Evolutionary conservation across 2,888 invertebrate species (phyloP), one percentile per base, ranked within the genome.

Genomic region (Ametastegia equiseti): DNA sequence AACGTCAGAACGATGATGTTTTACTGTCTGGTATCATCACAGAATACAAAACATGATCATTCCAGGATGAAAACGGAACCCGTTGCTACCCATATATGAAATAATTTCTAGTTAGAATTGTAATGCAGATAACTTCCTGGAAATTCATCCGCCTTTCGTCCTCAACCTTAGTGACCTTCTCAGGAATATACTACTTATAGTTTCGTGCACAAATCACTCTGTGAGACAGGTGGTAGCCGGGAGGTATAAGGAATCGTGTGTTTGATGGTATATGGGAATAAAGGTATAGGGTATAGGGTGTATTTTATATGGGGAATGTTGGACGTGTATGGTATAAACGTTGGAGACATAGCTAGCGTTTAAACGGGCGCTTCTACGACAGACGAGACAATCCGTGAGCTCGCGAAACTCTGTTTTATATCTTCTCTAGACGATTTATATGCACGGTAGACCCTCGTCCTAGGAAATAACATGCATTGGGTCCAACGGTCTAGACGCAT

Each of bases 351-450:
- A 11, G 54, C 50, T 19, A 36, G 45, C 71, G 71, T 71, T 45
- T 19, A 30, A 71, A 71, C 45, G 45, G 71, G 71, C 71, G 75
- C 50, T 75, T 75, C 30, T 75, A 36, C 75, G 75, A 75, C 75
- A 54, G 50, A 75, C 75, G 75, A 75, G 75, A 75, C 75, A 75
- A 75, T 75, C 75, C 75, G 54, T 54, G 45, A 54, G 75, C 36
- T 75, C 75, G 75, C 36, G 75, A 75, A 75, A 75, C 75, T 30
- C 19, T 75, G 33, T 80, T 86, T 84, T 84, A n/a, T n/a, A 85
- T 86, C 82, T 84, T 67, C 82, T 73, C 81, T 80, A 81, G 81
- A 83, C 83, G 82, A 86, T 86, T 86, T 86, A 86, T 86, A 86
- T 81, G 50, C 82, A 54, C n/a, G n/a, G 57, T n/a, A 11, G 47